These are phyloP conservation scores for Neodon shergylaensis DNA, from an alignment of 2,113 vertebrate genomes.

Conservation along the genomic window DNA sequence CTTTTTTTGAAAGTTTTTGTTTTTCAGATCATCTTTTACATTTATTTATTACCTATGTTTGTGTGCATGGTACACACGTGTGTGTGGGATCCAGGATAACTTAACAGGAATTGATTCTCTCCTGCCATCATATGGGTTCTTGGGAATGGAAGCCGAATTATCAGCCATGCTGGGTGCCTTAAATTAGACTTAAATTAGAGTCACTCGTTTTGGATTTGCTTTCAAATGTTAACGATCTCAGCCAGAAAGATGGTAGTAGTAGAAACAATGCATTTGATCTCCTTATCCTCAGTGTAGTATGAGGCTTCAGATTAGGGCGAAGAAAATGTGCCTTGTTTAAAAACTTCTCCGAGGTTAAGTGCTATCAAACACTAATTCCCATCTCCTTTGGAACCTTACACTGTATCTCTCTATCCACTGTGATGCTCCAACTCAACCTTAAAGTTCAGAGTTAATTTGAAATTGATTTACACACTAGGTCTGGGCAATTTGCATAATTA, in stretches of 20 bases:
- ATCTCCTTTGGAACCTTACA: background rate
- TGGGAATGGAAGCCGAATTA: background rate
- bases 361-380: background rate
- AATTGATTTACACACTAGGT: background rate
- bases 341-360: background rate
- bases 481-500: slow-evolving; percentile 26
- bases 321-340: background rate
- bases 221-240: background rate
- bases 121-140: too few species aligned
- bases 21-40: background rate
- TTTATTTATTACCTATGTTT: background rate
- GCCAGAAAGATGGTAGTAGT: background rate
- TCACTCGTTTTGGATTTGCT: background rate
- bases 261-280: background rate
- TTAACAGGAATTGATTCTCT: background rate
- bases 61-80: background rate
- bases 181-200: background rate
- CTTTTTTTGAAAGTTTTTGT: background rate
- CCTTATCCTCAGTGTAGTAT: background rate
- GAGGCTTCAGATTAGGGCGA: background rate
- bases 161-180: background rate
- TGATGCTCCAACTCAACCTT: background rate
- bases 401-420: background rate
- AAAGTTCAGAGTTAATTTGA: slow-evolving; percentile 46
- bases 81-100: background rate